These are phyloP conservation scores for Phoenicopterus ruber DNA, from an alignment of 2,113 vertebrate genomes.

Conservation along the genomic window DNA sequence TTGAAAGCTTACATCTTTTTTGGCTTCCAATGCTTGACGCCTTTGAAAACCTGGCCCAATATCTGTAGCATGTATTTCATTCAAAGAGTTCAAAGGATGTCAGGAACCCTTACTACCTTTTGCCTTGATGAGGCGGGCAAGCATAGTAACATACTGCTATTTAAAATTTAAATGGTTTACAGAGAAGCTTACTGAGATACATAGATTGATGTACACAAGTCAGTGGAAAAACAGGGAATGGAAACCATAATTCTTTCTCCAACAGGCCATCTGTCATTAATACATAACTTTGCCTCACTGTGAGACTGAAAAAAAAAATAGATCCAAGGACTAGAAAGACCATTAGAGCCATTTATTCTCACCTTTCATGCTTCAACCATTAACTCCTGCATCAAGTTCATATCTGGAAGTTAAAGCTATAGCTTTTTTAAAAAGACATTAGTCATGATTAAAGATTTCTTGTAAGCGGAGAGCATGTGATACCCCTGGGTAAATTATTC, in stretches of 20 bases:
- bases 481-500: not conserved
- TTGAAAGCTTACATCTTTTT: not conserved
- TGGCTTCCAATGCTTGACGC: not conserved
- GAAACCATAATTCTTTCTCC: not conserved
- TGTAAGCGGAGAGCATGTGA: not conserved
- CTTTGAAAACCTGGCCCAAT: not conserved
- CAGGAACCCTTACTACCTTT: not conserved
- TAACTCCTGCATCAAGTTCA: not conserved
- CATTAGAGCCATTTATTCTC: not conserved
- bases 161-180: not conserved
- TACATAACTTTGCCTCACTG: not conserved
- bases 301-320: not conserved
- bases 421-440: slow-evolving; percentile 9
- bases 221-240: not conserved
- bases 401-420: not conserved
- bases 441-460: slow-evolving; percentile 6
- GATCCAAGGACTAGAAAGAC: not conserved
- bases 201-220: not conserved
- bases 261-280: not conserved
- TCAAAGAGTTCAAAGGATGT: not conserved
- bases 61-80: not conserved
- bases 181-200: not conserved
- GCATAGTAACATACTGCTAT: not conserved
- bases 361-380: not conserved
- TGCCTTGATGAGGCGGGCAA: not conserved